Conservation (phyloP, 1,140 invertebrate species). For the Microplitis mediator region DNA sequence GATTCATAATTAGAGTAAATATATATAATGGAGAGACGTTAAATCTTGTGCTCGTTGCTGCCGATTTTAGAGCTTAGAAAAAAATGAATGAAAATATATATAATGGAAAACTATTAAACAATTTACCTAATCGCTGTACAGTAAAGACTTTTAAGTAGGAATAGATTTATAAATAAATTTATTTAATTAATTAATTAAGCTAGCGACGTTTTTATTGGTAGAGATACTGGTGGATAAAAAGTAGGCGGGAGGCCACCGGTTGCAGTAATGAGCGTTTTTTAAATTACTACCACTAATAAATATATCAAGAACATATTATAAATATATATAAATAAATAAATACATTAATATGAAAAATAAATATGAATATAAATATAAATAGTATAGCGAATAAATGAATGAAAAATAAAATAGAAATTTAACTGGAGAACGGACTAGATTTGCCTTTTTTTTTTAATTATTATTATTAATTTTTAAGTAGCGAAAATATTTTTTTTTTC, state of each 20-base stretch:
- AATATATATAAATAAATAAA: constrained; percentile 35
- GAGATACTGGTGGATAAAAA: too few species aligned
- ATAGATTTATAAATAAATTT: constrained; percentile 35
- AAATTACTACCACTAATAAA: not conserved
- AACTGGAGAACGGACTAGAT: constrained; percentile 47
- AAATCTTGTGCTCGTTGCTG: constrained; percentile 23
- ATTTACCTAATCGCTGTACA: constrained; percentile 44
- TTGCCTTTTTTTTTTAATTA: constrained; percentile 40
- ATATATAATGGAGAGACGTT: too few species aligned
- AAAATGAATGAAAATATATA: constrained; percentile 32
- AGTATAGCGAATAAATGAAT: constrained; percentile 38
- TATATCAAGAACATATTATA: constrained; percentile 29
- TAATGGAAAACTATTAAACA: not conserved
- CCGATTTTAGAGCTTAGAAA: constrained; percentile 36
- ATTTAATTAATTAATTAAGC: too few species aligned
- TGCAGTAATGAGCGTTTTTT: too few species aligned
- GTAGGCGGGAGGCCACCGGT: not conserved
- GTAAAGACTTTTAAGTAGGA: constrained; percentile 47
- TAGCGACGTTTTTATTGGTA: not conserved
- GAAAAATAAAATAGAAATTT: not conserved
- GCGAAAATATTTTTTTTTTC: constrained; percentile 35
- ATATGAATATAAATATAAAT: not conserved
- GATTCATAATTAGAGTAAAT: too few species aligned
- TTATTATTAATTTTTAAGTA: constrained; percentile 42
- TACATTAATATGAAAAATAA: constrained; percentile 1